These are phyloP conservation scores for Tringa solitaria DNA, from an alignment of 2,113 vertebrate species.

Conservation along the genomic window DNA sequence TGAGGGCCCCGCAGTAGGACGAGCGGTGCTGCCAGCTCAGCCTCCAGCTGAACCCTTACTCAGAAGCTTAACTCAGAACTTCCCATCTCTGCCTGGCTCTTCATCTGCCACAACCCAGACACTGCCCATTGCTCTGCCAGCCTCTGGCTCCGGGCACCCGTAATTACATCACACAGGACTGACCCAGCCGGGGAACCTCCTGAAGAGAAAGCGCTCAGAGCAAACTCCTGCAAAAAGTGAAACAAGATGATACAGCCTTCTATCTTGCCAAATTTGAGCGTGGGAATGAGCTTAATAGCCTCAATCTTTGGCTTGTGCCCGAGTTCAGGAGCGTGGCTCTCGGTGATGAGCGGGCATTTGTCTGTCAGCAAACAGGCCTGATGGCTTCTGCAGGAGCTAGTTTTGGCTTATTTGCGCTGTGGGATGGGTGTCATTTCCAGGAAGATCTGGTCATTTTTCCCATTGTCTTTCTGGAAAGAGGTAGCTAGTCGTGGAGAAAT, in stretches of 20 bases:
- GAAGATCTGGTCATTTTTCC: slow-evolving; percentile 37
- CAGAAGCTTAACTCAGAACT: neutral
- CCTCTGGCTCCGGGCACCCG: neutral
- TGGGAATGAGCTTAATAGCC: neutral
- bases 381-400: slow-evolving; percentile 1
- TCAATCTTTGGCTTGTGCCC: neutral
- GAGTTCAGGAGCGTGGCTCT: neutral
- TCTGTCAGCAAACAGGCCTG: neutral
- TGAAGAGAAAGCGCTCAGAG: neutral
- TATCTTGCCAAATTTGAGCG: neutral
- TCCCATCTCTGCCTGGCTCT: neutral
- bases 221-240: neutral
- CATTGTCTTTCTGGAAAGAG: slow-evolving; percentile 20
- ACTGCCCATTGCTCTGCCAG: neutral
- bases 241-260: neutral
- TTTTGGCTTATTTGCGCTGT: neutral
- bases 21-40: neutral
- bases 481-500: neutral
- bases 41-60: neutral
- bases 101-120: neutral
- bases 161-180: neutral
- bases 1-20: neutral
- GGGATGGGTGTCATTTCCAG: slow-evolving; percentile 4
- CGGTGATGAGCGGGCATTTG: neutral
- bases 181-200: neutral